Conservation (phyloP, 1,140 invertebrate species). For the Olivierus martensii region DNA sequence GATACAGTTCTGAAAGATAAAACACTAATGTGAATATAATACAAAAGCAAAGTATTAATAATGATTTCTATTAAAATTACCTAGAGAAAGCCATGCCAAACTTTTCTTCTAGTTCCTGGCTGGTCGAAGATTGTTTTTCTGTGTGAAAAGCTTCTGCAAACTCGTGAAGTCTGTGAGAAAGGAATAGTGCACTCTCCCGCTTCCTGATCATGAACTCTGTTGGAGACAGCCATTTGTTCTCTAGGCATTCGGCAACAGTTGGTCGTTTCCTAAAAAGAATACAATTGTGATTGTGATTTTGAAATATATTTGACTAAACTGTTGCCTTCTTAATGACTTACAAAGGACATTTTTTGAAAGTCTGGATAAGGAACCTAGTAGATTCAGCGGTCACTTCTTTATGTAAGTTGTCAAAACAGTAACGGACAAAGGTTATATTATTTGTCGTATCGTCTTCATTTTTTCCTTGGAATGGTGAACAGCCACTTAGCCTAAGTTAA, state of each 20-base stretch:
- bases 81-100: slow-evolving; percentile 11
- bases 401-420: slow-evolving; percentile 84
- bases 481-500: slow-evolving; percentile 56
- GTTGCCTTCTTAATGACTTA: too few species aligned
- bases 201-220: slow-evolving; percentile 87
- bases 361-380: slow-evolving; percentile 82
- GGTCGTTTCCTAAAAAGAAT: slow-evolving; percentile 85
- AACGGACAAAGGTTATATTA: slow-evolving; percentile 85
- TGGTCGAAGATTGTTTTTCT: slow-evolving; percentile 13
- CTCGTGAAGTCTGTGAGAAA: slow-evolving; percentile 49
- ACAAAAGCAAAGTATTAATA: neutral
- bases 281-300: too few species aligned
- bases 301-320: too few species aligned
- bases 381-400: slow-evolving; percentile 89
- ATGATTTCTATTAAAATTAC: neutral
- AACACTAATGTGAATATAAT: too few species aligned
- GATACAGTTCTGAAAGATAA: neutral
- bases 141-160: slow-evolving; percentile 21
- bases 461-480: slow-evolving; percentile 75
- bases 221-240: slow-evolving; percentile 85
- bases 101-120: slow-evolving; percentile 6
- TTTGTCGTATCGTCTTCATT: slow-evolving; percentile 70
- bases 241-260: slow-evolving; percentile 79
- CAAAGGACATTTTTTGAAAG: slow-evolving; percentile 86
- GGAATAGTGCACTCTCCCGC: slow-evolving; percentile 70